Evolutionary conservation across 2,888 invertebrate genomes (phyloP), one percentile per base, ranked within the genome.

Genomic region (Micoletzkya japonica): DNA sequence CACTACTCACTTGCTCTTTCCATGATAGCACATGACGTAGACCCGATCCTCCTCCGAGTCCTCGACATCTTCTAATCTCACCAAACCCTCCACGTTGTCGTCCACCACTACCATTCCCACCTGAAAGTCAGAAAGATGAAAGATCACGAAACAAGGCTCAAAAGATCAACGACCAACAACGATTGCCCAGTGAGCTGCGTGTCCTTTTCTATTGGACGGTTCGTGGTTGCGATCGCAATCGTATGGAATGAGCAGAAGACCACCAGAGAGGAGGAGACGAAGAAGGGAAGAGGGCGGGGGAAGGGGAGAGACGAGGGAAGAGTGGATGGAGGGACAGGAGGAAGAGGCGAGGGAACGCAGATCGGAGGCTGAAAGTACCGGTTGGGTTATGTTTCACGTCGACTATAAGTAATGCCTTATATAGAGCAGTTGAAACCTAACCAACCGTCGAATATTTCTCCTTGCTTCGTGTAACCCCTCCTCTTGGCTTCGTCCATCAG

Each of bases 171-270:
- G 30, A 52, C 52, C 52, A 6, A 64, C 64, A 44, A 64, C 52
- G 17, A 64, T 32, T 14, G 64, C 64, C 64, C 64, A 64, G 20
- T 64, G 64, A 24, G 64, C 64, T 26, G 64, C 64, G 20, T 39
- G 26, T 64, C 64, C 64, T 10, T 64, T 52, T 7, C 64, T 50
- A n/a, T 36, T 28, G 4, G 64, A 32, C 2, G 64, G 64, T 24
- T 64, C 64, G 52, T 64, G 64, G 24, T 64, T 64, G 17, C 64
- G 32, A 36, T 64, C 64, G 17, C 64, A 64, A 26, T 64, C 64
- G 52, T 64, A 64, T 37, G 64, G 64, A 34, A 64, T 52, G 36
- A 64, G 52, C 10, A 54, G 54, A 54, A 44, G 17, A 44, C 44
- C 20, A 20, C 44, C 44, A 44, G 10, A 14, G 26, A 64, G 10